Percentiles rank a stretch among this genome's conserved stretches.
These are phyloP conservation scores for Phytoseiulus persimilis DNA, from an alignment of 2,888 invertebrate genomes.

Conservation along the genomic window DNA sequence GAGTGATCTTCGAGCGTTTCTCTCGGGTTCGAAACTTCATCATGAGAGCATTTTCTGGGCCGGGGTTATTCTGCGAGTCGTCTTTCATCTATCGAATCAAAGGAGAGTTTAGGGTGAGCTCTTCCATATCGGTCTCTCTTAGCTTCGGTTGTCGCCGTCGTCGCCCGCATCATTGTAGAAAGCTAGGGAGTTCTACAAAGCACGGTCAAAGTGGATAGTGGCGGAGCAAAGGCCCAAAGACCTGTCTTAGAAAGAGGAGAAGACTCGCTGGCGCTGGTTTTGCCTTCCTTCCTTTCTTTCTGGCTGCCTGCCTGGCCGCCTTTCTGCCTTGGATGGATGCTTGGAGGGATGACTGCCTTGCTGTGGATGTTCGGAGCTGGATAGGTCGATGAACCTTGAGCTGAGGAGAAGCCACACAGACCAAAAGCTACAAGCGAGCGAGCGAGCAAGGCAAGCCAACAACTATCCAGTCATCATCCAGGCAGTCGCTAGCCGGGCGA, in stretches of 20 bases:
- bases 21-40: too few species aligned
- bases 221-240: background rate
- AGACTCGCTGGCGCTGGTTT: background rate
- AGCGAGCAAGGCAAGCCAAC: conserved; percentile 5
- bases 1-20: too few species aligned
- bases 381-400: conserved; percentile 5
- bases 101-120: too few species aligned
- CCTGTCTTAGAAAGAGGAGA: background rate
- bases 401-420: background rate
- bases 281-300: background rate
- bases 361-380: background rate
- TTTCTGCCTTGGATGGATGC: conserved; percentile 5
- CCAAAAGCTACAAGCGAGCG: background rate
- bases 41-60: too few species aligned
- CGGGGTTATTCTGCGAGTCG: too few species aligned
- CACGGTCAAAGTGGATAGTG: background rate
- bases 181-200: background rate
- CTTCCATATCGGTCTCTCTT: background rate
- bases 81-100: too few species aligned
- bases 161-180: background rate
- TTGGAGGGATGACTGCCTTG: background rate
- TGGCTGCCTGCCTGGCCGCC: background rate
- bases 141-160: background rate
- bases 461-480: background rate
- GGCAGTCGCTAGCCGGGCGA: background rate